Conservation (phyloP, 2,113 vertebrate genomes). For the Hyperopisus bebe region DNA sequence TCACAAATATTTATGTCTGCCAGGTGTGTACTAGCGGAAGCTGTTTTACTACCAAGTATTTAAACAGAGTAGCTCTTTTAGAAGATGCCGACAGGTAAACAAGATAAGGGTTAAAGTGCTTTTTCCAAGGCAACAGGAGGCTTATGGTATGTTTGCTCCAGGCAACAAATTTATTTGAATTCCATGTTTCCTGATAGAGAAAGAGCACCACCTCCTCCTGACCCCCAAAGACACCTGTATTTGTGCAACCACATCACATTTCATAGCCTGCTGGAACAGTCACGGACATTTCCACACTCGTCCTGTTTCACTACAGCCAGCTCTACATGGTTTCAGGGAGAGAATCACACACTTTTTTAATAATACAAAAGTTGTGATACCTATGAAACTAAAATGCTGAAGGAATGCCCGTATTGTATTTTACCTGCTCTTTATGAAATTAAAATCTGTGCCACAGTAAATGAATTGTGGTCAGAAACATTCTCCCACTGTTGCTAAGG, state of each 20-base stretch:
- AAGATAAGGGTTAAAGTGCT: slow-evolving; percentile 3
- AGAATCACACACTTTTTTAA: not conserved
- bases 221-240: not conserved
- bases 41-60: not conserved
- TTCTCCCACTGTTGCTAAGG: not conserved
- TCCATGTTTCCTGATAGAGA: not conserved
- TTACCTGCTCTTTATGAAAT: not conserved
- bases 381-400: not conserved
- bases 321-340: not conserved
- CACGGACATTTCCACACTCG: not conserved
- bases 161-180: not conserved
- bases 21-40: not conserved
- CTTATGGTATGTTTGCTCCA: not conserved
- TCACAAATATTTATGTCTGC: slow-evolving; percentile 7
- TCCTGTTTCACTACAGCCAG: not conserved
- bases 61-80: not conserved
- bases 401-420: not conserved
- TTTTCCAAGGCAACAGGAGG: not conserved
- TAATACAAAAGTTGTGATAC: not conserved
- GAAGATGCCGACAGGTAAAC: slow-evolving; percentile 6
- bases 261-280: not conserved
- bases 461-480: not conserved
- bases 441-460: not conserved
- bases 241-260: slow-evolving; percentile 5
- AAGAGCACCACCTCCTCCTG: not conserved